Evolutionary conservation across 2,113 vertebrate genomes (phyloP).

Genomic region (Noturus placidus): DNA sequence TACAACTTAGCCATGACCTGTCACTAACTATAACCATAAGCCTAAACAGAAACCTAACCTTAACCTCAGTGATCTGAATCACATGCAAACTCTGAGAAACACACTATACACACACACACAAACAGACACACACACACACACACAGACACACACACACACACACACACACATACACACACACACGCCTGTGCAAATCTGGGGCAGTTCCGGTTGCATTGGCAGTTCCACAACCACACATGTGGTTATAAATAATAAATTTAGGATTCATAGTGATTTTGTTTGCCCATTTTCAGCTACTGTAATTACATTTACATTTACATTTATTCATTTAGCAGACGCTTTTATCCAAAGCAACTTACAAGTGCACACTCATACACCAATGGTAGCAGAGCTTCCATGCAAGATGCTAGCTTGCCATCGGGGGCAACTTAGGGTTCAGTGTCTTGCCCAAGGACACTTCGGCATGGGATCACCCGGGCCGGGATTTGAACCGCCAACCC

Average conservation of each 20-base stretch:
- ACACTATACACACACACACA: background rate
- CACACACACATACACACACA: background rate
- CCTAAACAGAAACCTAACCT: constrained; percentile 16
- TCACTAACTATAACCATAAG: background rate
- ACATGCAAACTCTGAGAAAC: background rate
- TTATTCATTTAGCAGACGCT: no score
- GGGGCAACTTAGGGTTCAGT: no score
- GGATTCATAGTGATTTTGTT: background rate
- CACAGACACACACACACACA: background rate
- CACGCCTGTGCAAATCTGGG: background rate
- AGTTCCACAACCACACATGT: background rate
- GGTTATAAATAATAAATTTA: background rate
- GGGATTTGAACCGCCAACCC: no score
- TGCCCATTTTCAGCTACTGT: background rate
- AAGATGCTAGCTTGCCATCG: no score
- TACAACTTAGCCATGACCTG: constrained; percentile 10
- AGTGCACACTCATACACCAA: no score
- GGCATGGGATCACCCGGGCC: no score
- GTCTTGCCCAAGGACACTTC: no score
- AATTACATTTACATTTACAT: no score
- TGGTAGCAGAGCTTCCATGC: no score
- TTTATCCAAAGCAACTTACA: no score
- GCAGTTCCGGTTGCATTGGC: background rate
- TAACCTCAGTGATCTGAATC: constrained; percentile 18
- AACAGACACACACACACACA: background rate